phyloP scores from a whole-genome alignment of 1,140 invertebrate species.

The Campoletis sonorensis region DNA sequence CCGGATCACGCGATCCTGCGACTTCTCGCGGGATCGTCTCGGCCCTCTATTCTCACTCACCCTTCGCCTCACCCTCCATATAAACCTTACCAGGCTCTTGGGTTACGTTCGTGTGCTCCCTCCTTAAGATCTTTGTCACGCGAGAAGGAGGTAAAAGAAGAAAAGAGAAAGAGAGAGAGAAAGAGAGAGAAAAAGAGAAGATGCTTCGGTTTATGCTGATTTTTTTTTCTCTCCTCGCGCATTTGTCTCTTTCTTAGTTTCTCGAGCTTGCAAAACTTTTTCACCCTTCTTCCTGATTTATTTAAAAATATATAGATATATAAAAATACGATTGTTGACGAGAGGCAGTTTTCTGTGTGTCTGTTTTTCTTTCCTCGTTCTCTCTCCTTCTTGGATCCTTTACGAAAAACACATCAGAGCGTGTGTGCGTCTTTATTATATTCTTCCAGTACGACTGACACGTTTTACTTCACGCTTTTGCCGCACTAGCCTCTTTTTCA shows the following conservation, averaged over 20 bases:
- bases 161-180: neutral
- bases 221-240: neutral
- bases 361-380: neutral
- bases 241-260: slow-evolving; percentile 27
- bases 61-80: slow-evolving; percentile 15
- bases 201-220: slow-evolving; percentile 49
- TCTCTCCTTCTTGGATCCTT: neutral
- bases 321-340: too few relatives aligned
- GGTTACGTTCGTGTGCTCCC: slow-evolving; percentile 56
- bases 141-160: slow-evolving; percentile 12
- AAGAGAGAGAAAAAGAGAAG: slow-evolving; percentile 26
- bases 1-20: slow-evolving; percentile 48
- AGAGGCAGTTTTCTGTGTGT: neutral
- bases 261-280: neutral
- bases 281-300: neutral
- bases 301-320: too few relatives aligned
- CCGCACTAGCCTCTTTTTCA: too few relatives aligned
- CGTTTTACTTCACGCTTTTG: neutral
- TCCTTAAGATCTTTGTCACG: slow-evolving; percentile 59
- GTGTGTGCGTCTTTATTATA: neutral
- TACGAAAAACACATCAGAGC: neutral
- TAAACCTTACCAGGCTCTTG: slow-evolving; percentile 51
- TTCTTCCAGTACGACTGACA: neutral
- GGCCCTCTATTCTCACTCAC: slow-evolving; percentile 13
- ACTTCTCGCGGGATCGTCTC: slow-evolving; percentile 33